Percentiles rank a stretch among this genome's conserved stretches.
Conservation (phyloP, 2,113 vertebrate genomes). For the Pavo muticus region DNA sequence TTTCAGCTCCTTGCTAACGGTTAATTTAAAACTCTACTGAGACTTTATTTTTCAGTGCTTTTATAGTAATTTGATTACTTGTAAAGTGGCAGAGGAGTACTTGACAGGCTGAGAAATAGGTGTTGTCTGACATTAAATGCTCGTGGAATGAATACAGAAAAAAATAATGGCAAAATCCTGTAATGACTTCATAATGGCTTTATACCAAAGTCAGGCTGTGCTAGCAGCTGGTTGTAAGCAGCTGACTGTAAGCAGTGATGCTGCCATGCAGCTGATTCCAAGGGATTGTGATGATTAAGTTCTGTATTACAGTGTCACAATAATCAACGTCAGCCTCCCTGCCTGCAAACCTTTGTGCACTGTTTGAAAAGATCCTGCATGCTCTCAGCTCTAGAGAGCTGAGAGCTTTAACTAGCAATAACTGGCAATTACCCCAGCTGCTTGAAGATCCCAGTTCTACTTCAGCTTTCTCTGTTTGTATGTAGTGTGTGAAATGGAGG, state of each 20-base stretch:
- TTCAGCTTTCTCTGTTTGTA: not conserved
- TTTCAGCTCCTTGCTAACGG: not conserved
- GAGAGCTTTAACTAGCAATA: not conserved
- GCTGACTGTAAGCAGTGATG: not conserved
- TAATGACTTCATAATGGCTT: not conserved
- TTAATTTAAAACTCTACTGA: not conserved
- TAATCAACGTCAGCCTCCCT: not conserved
- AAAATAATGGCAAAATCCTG: not conserved
- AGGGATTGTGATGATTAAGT: not conserved
- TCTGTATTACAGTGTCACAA: not conserved
- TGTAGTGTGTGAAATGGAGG: not conserved
- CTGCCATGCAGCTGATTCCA: not conserved
- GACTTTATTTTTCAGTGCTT: not conserved
- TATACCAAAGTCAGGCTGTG: not conserved
- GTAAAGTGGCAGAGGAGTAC: not conserved
- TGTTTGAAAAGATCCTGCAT: not conserved
- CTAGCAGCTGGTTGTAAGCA: not conserved
- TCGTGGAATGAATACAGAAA: not conserved
- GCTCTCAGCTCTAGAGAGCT: not conserved
- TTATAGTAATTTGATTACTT: not conserved
- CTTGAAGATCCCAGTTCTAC: not conserved
- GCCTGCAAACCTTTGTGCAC: not conserved
- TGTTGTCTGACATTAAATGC: not conserved
- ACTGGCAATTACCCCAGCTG: rapidly evolving
- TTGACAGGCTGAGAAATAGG: not conserved